phyloP scores from a whole-genome alignment of 1,140 invertebrate species.

The Carposina sasakii region DNA sequence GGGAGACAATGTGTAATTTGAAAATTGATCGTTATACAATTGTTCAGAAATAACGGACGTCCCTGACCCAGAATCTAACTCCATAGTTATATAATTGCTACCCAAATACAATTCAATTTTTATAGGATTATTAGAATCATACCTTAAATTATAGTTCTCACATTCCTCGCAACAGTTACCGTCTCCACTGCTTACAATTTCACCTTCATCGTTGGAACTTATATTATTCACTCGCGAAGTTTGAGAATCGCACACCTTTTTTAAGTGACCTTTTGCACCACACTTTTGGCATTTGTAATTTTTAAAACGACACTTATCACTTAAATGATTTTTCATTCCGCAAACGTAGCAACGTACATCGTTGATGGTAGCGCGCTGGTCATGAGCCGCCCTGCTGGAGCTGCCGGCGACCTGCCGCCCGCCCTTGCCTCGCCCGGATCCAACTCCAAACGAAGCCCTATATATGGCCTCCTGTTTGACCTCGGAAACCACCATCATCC shows the following conservation, averaged over 20 bases:
- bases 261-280: conserved; percentile 1
- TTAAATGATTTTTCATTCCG: not conserved
- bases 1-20: not conserved
- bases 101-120: not conserved
- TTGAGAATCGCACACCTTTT: not conserved
- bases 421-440: not conserved
- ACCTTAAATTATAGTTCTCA: conserved; percentile 1
- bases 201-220: not conserved
- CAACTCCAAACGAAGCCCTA: not conserved
- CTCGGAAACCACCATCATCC: not conserved
- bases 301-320: not conserved
- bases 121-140: not conserved
- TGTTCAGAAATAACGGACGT: conserved; percentile 1
- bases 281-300: conserved; percentile 2
- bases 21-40: not conserved
- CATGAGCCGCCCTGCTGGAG: not conserved
- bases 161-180: not conserved
- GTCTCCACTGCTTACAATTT: not conserved
- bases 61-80: conserved; percentile 5
- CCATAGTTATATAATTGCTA: not conserved
- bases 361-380: not conserved
- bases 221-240: not conserved
- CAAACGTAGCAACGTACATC: not conserved
- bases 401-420: not conserved
- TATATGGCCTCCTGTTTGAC: not conserved